These are phyloP conservation scores for Melopsittacus undulatus DNA, from an alignment of 2,797 vertebrate genomes.

Conservation along the genomic window DNA sequence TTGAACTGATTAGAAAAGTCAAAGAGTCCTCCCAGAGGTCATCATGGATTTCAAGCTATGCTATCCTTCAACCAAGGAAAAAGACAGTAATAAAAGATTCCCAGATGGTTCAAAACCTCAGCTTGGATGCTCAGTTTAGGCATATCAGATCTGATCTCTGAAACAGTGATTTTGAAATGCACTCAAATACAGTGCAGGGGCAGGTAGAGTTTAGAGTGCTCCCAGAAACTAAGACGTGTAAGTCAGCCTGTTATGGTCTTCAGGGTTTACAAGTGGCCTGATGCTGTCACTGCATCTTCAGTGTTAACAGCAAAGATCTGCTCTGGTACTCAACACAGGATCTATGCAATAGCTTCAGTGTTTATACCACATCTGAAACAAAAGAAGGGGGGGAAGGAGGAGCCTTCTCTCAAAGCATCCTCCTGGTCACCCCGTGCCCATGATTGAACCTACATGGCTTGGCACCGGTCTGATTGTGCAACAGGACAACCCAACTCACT, in stretches of 20 bases:
- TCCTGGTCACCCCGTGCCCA: neutral
- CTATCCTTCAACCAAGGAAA: neutral
- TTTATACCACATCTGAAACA: neutral
- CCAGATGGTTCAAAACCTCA: neutral
- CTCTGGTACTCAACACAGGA: neutral
- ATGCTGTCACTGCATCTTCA: neutral
- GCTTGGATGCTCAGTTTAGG: neutral
- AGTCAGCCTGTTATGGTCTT: neutral
- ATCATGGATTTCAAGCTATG: neutral
- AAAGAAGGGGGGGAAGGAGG: neutral
- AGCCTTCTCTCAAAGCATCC: neutral
- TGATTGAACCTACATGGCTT: rapidly evolving
- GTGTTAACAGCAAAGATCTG: neutral
- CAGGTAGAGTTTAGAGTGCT: neutral
- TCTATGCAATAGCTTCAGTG: neutral
- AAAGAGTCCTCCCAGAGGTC: neutral
- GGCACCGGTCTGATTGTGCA: rapidly evolving
- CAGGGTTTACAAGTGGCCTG: neutral
- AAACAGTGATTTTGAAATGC: neutral
- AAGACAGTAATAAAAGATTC: neutral
- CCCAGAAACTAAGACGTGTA: neutral
- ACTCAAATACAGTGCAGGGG: neutral
- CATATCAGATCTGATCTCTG: neutral
- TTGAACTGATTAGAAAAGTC: neutral
- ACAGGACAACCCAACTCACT: neutral